These are phyloP conservation scores for Acromyrmex echinatior DNA, from an alignment of 1,140 invertebrate genomes.

Conservation along the genomic window DNA sequence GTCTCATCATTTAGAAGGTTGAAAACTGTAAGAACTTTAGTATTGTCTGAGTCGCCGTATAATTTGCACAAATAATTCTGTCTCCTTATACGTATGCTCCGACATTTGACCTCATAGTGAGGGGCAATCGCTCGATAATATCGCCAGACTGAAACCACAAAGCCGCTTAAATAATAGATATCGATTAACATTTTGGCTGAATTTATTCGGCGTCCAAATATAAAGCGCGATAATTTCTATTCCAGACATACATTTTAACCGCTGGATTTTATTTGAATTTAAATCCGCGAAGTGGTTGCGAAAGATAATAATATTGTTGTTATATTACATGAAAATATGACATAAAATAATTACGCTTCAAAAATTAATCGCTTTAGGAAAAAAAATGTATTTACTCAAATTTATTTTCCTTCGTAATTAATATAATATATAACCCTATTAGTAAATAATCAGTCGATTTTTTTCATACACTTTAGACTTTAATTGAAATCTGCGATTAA, in stretches of 20 bases:
- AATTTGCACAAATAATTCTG: slow-evolving; percentile 15
- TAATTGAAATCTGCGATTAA: background rate
- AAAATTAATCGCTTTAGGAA: background rate
- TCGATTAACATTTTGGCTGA: background rate
- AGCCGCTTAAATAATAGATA: background rate
- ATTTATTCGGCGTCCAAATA: background rate
- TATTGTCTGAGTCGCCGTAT: background rate
- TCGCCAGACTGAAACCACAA: background rate
- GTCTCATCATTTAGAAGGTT: background rate
- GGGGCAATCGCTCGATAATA: background rate
- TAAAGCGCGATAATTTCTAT: background rate
- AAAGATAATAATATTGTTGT: background rate
- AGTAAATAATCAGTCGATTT: background rate
- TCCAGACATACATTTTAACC: background rate
- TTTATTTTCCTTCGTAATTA: background rate
- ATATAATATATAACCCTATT: background rate
- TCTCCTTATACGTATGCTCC: background rate
- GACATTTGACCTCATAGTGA: slow-evolving; percentile 26
- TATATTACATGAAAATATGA: background rate
- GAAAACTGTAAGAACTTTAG: background rate
- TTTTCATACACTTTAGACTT: background rate
- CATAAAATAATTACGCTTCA: background rate
- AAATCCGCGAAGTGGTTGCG: background rate
- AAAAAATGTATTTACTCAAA: background rate
- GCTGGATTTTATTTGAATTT: background rate